A percentile compares a stretch with the other conserved stretches of the same genome.
Conservation (phyloP, 2,797 vertebrate species). For the Cercopithecus neglectus region DNA sequence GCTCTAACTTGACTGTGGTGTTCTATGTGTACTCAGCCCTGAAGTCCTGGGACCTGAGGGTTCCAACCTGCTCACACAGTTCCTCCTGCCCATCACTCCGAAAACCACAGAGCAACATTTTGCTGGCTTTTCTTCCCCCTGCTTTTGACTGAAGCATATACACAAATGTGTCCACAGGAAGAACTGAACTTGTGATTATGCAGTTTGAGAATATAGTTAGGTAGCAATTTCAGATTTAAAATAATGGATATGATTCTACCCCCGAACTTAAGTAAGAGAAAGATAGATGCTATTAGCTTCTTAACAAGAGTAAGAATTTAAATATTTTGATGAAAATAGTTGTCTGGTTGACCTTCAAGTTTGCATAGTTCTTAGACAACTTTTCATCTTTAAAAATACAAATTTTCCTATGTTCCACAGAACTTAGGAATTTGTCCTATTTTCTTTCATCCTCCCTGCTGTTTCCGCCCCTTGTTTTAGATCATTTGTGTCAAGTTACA, state of each 20-base stretch:
- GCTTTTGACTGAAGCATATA: neutral
- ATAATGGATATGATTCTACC: neutral
- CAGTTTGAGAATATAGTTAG: neutral
- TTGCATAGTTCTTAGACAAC: neutral
- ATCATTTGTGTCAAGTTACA: slow-evolving; percentile 60
- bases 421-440: neutral
- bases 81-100: neutral
- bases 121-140: neutral
- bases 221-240: neutral
- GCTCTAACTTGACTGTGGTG: neutral
- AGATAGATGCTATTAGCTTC: neutral
- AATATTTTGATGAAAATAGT: neutral
- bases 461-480: slow-evolving; percentile 44
- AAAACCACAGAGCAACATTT: neutral
- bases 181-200: neutral
- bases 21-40: neutral
- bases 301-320: neutral
- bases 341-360: neutral
- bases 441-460: slow-evolving; percentile 58
- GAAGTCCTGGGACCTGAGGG: neutral
- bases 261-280: neutral
- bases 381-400: neutral
- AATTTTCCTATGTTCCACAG: neutral
- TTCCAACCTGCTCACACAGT: neutral
- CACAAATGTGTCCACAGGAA: neutral